Percentiles rank a stretch among this genome's conserved stretches.
Evolutionary conservation across 2,797 vertebrate species (phyloP).

Genomic region (Xerus rutilus): DNA sequence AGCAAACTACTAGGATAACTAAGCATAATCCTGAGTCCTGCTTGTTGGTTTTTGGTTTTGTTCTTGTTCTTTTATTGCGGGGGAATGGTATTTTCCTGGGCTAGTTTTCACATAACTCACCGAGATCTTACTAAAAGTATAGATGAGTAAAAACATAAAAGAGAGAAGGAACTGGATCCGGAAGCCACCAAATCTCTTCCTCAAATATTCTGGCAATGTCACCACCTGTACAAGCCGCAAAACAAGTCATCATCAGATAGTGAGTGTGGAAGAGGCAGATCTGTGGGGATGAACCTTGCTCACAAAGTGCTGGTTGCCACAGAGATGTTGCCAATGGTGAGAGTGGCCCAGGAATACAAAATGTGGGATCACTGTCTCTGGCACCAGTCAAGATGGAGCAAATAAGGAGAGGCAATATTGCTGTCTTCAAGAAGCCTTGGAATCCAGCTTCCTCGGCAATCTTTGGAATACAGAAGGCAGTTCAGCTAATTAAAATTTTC

Average conservation of each 20-base stretch:
- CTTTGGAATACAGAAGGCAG: background rate
- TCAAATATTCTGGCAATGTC: conserved; percentile 67
- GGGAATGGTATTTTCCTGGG: background rate
- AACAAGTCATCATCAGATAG: background rate
- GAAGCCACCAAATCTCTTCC: conserved; percentile 72
- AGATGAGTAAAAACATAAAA: background rate
- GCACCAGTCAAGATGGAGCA: background rate
- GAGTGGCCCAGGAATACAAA: background rate
- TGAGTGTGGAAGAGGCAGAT: background rate
- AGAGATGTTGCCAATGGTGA: background rate
- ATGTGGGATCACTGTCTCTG: background rate
- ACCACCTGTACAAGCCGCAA: conserved; percentile 54
- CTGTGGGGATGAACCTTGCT: background rate
- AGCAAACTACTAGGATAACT: background rate
- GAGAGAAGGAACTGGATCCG: conserved; percentile 31
- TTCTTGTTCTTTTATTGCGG: too few relatives aligned
- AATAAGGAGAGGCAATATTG: background rate
- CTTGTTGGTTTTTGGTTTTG: background rate
- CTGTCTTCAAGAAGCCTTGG: background rate
- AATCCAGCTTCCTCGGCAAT: background rate
- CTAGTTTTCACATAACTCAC: conserved; percentile 63
- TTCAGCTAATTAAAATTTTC: background rate
- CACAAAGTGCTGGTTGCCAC: background rate
- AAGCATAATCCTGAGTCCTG: background rate
- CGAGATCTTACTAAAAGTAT: conserved; percentile 30